Base-by-base conservation (phyloP, 2,888 invertebrate species). In the Branchipolynoe longqiensis region DNA sequence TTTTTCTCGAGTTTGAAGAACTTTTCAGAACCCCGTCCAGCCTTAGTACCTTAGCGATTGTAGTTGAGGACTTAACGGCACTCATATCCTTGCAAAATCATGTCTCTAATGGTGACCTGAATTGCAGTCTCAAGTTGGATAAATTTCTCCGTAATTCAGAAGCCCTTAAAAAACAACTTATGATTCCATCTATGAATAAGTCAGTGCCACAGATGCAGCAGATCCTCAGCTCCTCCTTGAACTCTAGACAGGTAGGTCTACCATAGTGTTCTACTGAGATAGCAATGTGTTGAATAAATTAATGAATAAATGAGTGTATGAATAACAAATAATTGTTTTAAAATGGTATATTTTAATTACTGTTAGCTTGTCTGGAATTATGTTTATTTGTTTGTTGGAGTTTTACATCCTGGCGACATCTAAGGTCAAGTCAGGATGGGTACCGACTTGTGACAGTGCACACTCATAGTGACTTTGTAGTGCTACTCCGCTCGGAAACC, bases 21-120 rank as follows among this genome's bases (percentile, higher is more conserved):
- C 56, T 89, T n/a, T 86, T 92, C 58, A 87, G 87, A 58, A 90
- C 89, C 85, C 88, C 88, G 56, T 88, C 90, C 0, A 90, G 91
- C 83, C 64, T 88, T 22, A 87, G 89, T 56, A 88, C 90, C 25
- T 86, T 92, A 0, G 85, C 86, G 0, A 88, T 90, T 22, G 82
- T 91, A 0, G 84, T 91, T 0, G 87, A 89, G 18, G 92, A 92
- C 86, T 56, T 90, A 28, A 87, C 89, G 36, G 89, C 88, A 0
- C 62, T 92, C n/a, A 73, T 73, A 12, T 88, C 87, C 3, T 38
- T 92, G 25, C 83, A 83, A 6, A 85, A 88, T 36, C 86, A 86
- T 33, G 82, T 90, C 1, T 33, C 64, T 12, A 89, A 90, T 88
- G 91, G 90, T 1, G 86, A 89, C 14, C 69, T 89, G 0, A 84